Evolutionary conservation across 1,140 invertebrate genomes (phyloP), one percentile per base, ranked within the genome.

Genomic region (Proales similis): DNA sequence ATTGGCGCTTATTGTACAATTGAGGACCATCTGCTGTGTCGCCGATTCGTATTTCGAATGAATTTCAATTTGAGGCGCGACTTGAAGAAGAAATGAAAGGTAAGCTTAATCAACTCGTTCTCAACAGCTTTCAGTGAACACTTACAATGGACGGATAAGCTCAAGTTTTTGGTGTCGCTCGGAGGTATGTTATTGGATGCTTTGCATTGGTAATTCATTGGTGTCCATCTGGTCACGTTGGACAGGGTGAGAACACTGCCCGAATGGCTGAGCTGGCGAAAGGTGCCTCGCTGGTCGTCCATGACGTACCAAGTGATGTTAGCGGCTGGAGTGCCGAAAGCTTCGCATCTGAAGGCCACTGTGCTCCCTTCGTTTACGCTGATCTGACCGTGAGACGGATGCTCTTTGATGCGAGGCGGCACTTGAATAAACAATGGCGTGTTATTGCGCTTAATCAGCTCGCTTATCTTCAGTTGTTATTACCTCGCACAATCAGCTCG

Each of bases 131-230:
- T 36, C 14, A 36, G 9, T 9, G 9, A 36, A 36, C 14, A 36
- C 14, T 36, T 36, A 36, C 33, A 53, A 24, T 53, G 33, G 17
- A 53, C 42, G 14, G 49, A 53, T 26, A 53, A 53, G n/a, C 33
- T 53, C 17, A 53, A 53, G 42, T 53, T 53, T 53, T 53, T 53
- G 24, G 49, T 53, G 27, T 53, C 49, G 27, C 49, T 53, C 29
- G 49, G 49, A 14, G 49, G 49, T 38, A 53, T 53, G 14, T 17
- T 33, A 12, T 53, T 53, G 5, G 14, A 36, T 7, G 49, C 49
- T 9, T 38, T 20, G 24, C 49, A 53, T 39, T 53, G 49, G 42
- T 53, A 53, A 20, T 36, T 27, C 27, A 33, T 33, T 38, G 49
- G 49, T 6, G 49, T 53, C n/a, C 27, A 20, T 53, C 49, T 53